Evolutionary conservation across 2,113 vertebrate species (phyloP).

Genomic region (Isurus oxyrinchus): DNA sequence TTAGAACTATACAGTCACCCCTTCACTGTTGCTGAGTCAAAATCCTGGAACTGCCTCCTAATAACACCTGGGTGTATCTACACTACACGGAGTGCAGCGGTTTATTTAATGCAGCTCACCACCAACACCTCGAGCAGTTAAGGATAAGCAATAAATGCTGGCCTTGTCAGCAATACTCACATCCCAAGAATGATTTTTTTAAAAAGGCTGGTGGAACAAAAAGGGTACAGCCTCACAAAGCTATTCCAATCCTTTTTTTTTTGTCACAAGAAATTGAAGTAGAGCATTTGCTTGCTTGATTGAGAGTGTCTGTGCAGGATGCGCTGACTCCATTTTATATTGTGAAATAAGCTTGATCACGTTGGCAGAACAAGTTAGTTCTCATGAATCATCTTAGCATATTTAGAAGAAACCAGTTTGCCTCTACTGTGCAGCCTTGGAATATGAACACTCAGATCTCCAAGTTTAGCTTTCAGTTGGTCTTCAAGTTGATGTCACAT

Average conservation of each 20-base stretch:
- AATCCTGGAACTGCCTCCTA: no score
- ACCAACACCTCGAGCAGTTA: no score
- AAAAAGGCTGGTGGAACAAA: not conserved
- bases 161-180: no score
- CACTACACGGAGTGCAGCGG: no score
- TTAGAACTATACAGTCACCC: no score
- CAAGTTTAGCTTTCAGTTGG: not conserved
- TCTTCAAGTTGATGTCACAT: not conserved
- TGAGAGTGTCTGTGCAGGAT: not conserved
- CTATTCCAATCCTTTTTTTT: not conserved
- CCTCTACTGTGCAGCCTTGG: not conserved
- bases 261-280: not conserved
- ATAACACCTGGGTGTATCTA: no score
- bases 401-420: not conserved
- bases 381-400: not conserved
- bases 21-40: no score
- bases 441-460: not conserved
- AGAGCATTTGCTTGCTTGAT: not conserved
- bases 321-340: not conserved
- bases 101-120: no score
- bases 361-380: not conserved
- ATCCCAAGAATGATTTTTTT: no score
- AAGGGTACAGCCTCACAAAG: not conserved
- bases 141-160: no score
- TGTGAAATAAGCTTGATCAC: not conserved